Evolutionary conservation across 2,797 vertebrate species (phyloP), one percentile per base, ranked within the genome.

Genomic region (Coendou prehensilis): DNA sequence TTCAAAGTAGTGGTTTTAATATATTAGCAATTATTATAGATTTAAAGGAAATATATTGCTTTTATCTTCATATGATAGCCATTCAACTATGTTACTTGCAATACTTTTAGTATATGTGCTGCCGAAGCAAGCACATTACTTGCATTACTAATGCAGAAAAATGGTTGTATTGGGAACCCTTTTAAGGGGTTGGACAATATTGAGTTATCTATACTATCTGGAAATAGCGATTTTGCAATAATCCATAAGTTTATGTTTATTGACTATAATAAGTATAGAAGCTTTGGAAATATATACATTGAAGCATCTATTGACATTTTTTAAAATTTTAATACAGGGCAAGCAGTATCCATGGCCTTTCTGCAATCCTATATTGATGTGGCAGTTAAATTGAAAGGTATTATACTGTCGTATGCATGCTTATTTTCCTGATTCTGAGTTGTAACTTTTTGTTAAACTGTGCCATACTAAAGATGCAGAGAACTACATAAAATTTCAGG

Each of bases 281-380:
- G 23, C 64, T 95, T 80, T 91, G 54, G 57, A 93, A 45, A 93
- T 78, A 87, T 3, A 6, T 17, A 80, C 83, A 13, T 86, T 89
- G 22, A 93, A 87, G 75, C 67, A 89, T 81, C 56, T 96, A 14
- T 93, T 94, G 78, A 71, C 59, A 75, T 93, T 98, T 96, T 95
- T 86, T n/a, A 6, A 76, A 30, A 92, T 83, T 95, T 73, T 97
- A 96, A 98, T 99, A 45, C 96, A 99, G 99, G 99, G 99, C 99
- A 99, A 79, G 99, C 99, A 2, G 99, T 99, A 93, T 99, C 99
- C 11, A 98, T 98, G 98, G 98, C 98, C 23, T 99, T 99, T 76
- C 98, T 99, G 92, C 98, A 96, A n/a, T 99, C 99, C 0, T 99
- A 99, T 88, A 33, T 98, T 0, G 99, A 99, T 85, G 99, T 99